phyloP scores from a whole-genome alignment of 2,113 vertebrate species.

The Psilopsiagon aurifrons region DNA sequence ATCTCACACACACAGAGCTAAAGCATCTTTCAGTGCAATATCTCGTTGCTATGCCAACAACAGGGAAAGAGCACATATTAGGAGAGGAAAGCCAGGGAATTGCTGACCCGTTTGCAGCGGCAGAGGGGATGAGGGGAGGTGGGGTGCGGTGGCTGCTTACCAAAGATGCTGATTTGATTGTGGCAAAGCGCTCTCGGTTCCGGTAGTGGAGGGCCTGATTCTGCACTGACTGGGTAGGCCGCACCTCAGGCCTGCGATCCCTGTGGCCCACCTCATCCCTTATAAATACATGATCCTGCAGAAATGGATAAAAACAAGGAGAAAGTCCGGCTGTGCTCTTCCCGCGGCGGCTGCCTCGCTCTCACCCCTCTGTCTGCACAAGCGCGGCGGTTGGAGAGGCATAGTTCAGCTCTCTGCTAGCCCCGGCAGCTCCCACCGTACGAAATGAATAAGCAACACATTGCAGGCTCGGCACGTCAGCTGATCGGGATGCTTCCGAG shows the following conservation, averaged over 20 bases:
- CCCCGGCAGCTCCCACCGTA: slow-evolving; percentile 84
- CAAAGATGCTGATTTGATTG: slow-evolving; percentile 98
- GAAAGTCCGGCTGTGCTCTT: slow-evolving; percentile 84
- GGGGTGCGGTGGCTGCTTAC: slow-evolving; percentile 81
- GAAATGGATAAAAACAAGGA: slow-evolving; percentile 93
- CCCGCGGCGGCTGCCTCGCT: slow-evolving; percentile 79
- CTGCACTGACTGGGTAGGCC: slow-evolving; percentile 88
- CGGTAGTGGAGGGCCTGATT: slow-evolving; percentile 94
- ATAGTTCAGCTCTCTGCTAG: slow-evolving; percentile 86
- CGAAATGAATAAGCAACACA: slow-evolving; percentile 85
- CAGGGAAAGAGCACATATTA: slow-evolving; percentile 65
- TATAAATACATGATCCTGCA: slow-evolving; percentile 95
- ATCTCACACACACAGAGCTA: slow-evolving; percentile 37
- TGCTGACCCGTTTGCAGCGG: slow-evolving; percentile 53
- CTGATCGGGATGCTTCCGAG: slow-evolving; percentile 82
- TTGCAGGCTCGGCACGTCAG: slow-evolving; percentile 84
- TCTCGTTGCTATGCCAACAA: slow-evolving; percentile 86
- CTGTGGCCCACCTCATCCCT: slow-evolving; percentile 93
- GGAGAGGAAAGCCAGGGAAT: neutral
- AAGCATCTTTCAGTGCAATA: slow-evolving; percentile 55
- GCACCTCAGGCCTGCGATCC: slow-evolving; percentile 89
- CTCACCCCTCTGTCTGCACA: slow-evolving; percentile 84
- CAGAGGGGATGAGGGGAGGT: neutral
- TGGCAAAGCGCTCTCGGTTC: slow-evolving; percentile 95
- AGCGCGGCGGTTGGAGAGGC: slow-evolving; percentile 85